These are phyloP conservation scores for Drosophila cognata DNA, from an alignment of 2,888 invertebrate genomes.

Conservation along the genomic window DNA sequence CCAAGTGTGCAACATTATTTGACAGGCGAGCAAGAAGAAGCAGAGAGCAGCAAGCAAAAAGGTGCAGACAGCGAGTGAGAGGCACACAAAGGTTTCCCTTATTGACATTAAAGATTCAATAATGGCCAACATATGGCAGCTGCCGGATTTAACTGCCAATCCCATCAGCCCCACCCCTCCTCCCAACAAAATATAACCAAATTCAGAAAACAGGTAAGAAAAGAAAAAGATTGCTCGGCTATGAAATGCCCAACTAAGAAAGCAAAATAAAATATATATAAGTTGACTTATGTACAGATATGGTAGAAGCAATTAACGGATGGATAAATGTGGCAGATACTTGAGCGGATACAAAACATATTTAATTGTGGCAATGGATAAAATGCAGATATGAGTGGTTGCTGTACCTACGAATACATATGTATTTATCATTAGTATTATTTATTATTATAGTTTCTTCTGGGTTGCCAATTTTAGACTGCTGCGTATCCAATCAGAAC, in stretches of 20 bases:
- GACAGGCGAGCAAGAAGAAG: constrained; percentile 1
- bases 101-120: constrained; percentile 80
- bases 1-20: constrained; percentile 55
- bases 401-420: background rate
- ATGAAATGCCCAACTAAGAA: background rate
- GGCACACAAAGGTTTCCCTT: constrained; percentile 48
- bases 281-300: background rate
- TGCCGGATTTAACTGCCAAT: constrained; percentile 73
- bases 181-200: constrained; percentile 1
- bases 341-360: background rate
- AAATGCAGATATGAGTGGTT: background rate
- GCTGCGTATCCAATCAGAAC: background rate
- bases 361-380: too few species aligned
- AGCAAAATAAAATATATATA: background rate
- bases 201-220: background rate
- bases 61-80: constrained; percentile 3
- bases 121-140: constrained; percentile 59
- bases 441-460: background rate
- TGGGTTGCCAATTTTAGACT: background rate
- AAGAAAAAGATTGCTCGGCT: background rate
- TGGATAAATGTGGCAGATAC: background rate
- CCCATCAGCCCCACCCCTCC: constrained; percentile 21
- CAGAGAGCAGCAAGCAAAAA: background rate
- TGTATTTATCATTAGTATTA: too few species aligned
- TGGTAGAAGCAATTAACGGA: too few species aligned